Percentiles rank a stretch among this genome's conserved stretches.
phyloP scores from a whole-genome alignment of 2,113 vertebrate genomes.

The Xiphorhynchus elegans region DNA sequence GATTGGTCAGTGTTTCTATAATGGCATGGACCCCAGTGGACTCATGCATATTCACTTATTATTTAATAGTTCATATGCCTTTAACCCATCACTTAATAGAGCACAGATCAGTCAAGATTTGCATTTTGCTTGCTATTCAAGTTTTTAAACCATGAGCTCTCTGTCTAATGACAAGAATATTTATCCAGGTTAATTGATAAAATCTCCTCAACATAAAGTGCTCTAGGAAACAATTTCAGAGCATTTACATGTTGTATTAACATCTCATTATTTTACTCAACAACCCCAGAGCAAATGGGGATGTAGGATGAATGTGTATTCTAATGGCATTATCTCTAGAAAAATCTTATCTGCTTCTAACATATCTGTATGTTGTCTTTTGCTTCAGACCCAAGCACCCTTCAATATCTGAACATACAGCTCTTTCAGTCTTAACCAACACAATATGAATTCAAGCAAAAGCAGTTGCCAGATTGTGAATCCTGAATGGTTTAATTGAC shows the following conservation, averaged over 20 bases:
- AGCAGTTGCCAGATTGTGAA: neutral
- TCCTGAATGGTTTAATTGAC: neutral
- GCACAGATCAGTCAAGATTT: constrained; percentile 36
- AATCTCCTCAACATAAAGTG: constrained; percentile 26
- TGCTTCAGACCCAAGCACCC: neutral
- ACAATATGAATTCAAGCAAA: neutral
- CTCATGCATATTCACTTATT: neutral
- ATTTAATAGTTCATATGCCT: neutral
- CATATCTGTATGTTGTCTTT: neutral
- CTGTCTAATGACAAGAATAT: constrained; percentile 12
- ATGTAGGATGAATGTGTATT: neutral
- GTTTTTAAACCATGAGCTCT: neutral
- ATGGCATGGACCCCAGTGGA: neutral
- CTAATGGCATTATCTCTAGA: neutral
- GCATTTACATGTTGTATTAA: constrained; percentile 26
- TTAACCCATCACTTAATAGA: neutral
- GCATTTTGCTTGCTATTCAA: constrained; percentile 48
- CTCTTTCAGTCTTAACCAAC: neutral
- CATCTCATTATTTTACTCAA: constrained; percentile 53
- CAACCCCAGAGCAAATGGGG: neutral
- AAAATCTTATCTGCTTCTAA: neutral
- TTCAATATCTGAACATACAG: neutral
- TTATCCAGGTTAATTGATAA: constrained; percentile 58
- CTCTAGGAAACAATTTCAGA: constrained; percentile 44
- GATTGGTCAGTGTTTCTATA: neutral